Conservation (phyloP, 2,797 vertebrate species). For the Mormyrus hasselquistii region DNA sequence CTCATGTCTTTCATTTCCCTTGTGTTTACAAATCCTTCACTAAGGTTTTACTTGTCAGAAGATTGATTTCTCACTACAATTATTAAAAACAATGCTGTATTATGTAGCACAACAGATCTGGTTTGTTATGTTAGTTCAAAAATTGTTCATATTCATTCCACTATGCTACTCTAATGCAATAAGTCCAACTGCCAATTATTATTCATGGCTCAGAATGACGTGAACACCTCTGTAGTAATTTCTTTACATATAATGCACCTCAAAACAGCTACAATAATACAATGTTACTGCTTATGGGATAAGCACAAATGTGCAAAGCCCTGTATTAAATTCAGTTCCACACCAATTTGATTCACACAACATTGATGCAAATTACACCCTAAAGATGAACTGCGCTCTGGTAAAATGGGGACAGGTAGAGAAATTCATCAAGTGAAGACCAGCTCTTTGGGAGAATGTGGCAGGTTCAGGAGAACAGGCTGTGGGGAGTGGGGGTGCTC, state of each 20-base stretch:
- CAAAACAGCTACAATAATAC: background rate
- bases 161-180: background rate
- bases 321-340: background rate
- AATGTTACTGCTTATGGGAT: background rate
- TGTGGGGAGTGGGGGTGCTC: background rate
- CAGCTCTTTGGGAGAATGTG: background rate
- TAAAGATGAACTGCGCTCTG: background rate
- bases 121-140: background rate
- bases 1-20: conserved; percentile 33
- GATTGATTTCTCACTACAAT: background rate
- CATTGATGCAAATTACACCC: background rate
- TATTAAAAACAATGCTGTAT: background rate
- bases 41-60: background rate
- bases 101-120: background rate
- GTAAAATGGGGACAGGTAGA: background rate
- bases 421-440: background rate
- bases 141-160: background rate
- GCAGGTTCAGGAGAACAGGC: background rate
- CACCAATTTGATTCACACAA: background rate
- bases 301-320: background rate
- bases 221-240: background rate
- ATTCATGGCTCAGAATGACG: background rate
- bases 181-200: background rate
- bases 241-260: background rate
- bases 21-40: conserved; percentile 32